Base-by-base conservation (phyloP, 2,113 vertebrate species). In the Morone saxatilis region DNA sequence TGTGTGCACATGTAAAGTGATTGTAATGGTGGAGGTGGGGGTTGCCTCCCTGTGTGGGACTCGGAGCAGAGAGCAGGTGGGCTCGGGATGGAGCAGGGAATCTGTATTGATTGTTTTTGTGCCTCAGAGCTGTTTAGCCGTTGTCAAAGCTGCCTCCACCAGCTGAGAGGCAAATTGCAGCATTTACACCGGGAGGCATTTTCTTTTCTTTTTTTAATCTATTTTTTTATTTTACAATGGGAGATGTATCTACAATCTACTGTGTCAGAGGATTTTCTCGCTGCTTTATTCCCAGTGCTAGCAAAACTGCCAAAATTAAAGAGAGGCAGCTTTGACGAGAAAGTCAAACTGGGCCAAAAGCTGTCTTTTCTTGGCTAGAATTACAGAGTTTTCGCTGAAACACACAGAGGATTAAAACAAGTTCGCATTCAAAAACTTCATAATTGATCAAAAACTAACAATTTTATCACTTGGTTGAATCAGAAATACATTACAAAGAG, bases 121-220 rank as follows among this genome's bases (percentile, higher is more conserved):
- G 90, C 95, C 95, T 96, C 96, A 96, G 97, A 97, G 96, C 97
- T 97, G 96, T 97, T 96, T 97, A 96, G 97, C 96, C 95, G 94
- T 97, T 97, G 97, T 98, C 97, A 98, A 96, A 97, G 96, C 96
- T 95, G 96, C 96, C 97, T 98, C 96, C 95, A 97, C 98, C 97
- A 98, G 97, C 97, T 97, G 97, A 93, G 97, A 98, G 97, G 98
- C 97, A 99, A 98, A 99, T 98, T 98, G 97, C 97, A 96, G 97
- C 97, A 97, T 99, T 99, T 98, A 98, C 97, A 97, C 97, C 95
- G 93, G 97, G 96, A 96, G 96, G 95, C 92, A 76, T 91, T 93
- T 91, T 91, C 81, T 65, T 92, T 85, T 72, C 74, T 73, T 68
- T 75, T 75, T 60, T 54, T 12, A 25, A 77, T 86, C 61, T 73